Evolutionary conservation across 2,797 vertebrate genomes (phyloP).

Genomic region (Epinephelus malabaricus): DNA sequence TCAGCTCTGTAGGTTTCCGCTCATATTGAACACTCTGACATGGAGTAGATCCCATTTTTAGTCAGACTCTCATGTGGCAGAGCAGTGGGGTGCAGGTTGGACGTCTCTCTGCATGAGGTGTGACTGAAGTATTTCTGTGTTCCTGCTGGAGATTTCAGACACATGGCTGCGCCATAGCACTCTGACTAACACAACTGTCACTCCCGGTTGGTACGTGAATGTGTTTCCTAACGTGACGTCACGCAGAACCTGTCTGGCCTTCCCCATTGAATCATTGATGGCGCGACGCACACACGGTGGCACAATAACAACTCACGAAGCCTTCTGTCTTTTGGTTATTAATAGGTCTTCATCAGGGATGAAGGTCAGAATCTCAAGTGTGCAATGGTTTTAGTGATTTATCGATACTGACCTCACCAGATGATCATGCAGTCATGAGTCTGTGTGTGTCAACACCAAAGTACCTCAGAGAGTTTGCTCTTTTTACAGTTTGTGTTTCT

Average conservation of each 20-base stretch:
- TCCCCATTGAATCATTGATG: constrained; percentile 64
- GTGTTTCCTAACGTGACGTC: constrained; percentile 65
- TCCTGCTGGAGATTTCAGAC: constrained; percentile 60
- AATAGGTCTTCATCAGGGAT: constrained; percentile 37
- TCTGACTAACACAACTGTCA: constrained; percentile 68
- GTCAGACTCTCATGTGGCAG: constrained; percentile 5
- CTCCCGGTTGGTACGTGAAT: constrained; percentile 67
- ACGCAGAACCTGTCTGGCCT: constrained; percentile 57
- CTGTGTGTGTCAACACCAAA: not conserved
- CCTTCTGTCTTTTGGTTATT: constrained; percentile 62
- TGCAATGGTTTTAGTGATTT: constrained; percentile 6
- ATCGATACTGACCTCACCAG: constrained; percentile 21
- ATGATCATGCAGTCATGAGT: not conserved
- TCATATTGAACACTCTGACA: not conserved
- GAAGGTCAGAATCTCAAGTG: not conserved
- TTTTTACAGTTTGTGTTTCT: not conserved
- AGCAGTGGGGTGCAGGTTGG: constrained; percentile 30
- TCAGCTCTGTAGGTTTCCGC: too few relatives aligned
- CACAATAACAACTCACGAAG: constrained; percentile 14
- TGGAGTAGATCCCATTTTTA: constrained; percentile 6
- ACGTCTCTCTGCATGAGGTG: constrained; percentile 46
- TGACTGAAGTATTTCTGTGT: constrained; percentile 59
- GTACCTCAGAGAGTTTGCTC: not conserved
- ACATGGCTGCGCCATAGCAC: constrained; percentile 40
- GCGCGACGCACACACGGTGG: constrained; percentile 17